Percentiles rank a stretch among this genome's conserved stretches.
These are phyloP conservation scores for Myotis pilosus DNA, from an alignment of 2,797 vertebrate genomes.

Conservation along the genomic window DNA sequence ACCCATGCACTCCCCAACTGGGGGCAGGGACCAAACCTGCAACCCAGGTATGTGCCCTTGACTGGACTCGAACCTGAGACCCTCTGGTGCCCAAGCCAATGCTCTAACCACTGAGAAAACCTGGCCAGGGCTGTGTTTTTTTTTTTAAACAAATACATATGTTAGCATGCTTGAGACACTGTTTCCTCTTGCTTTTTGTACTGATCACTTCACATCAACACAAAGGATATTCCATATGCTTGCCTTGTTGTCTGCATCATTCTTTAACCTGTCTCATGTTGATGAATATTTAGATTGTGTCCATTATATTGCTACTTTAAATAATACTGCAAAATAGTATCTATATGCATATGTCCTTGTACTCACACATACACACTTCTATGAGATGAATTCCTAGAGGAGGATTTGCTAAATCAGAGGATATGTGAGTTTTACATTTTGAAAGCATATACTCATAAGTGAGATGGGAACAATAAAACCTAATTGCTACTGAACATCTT, in stretches of 20 bases:
- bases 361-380: background rate
- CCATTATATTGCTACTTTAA: conserved; percentile 39
- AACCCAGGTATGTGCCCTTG: too few species aligned
- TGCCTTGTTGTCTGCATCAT: background rate
- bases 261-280: background rate
- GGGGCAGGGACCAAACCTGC: too few species aligned
- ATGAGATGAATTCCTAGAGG: conserved; percentile 8
- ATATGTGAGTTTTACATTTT: conserved; percentile 50
- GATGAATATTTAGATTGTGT: conserved; percentile 23
- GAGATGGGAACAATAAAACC: conserved; percentile 70
- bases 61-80: too few species aligned
- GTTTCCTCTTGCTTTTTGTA: background rate
- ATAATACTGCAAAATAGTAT: conserved; percentile 27
- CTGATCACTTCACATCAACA: background rate
- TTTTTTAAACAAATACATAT: background rate
- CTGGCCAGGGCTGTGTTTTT: background rate
- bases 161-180: background rate
- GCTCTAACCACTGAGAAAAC: too few species aligned
- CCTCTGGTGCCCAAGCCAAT: too few species aligned
- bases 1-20: too few species aligned
- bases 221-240: background rate
- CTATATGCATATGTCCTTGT: background rate
- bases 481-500: conserved; percentile 70
- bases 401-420: conserved; percentile 50
- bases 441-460: conserved; percentile 26